Evolutionary conservation across 2,113 vertebrate species (phyloP), one percentile per base, ranked within the genome.

Genomic region (Hystrix brachyura): DNA sequence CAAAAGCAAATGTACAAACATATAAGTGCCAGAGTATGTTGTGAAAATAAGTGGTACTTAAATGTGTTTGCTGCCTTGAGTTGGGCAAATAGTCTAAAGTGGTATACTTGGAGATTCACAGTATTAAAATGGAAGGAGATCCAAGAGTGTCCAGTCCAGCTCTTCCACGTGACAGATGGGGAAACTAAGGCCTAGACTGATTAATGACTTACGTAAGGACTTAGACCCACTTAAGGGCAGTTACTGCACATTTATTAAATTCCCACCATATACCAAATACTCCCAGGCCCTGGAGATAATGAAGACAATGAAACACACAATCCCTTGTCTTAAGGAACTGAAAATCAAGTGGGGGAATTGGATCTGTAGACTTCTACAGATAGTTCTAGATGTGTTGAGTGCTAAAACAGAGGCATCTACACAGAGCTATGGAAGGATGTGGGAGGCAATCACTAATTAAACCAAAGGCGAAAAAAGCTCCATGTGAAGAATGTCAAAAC

Each of bases 401-500:
- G 23, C 59, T 85, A n/a, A 32, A 43, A 29, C 0, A 46, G 51
- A 93, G 79, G 18, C 46, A 25, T 46, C 93, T 59, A 53, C 38
- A 57, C 6, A 59, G 81, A 86, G 79, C 25, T 84, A 5, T 4
- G 29, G 74, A 79, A 46, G 48, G 76, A 25, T 53, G 15, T 29
- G 69, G 29, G 46, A 59, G 67, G 60, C 32, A 55, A 43, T 48
- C 14, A 23, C 84, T 82, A 71, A 96, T 84, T 46, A 95, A 79
- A 71, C 62, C 17, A 38, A 79, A 13, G 81, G 69, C 27, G 59
- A 55, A 67, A 87, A 71, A 55, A 15, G 9, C 80, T 91, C 55
- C 27, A n/a, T 1, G 7, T 74, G 62, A 87, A 85, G 46, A 92
- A 94, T n/a, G 55, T 90, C 87, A 92, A 69, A 89, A 43, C 17